Base-by-base conservation (phyloP, 2,113 vertebrate genomes). In the Protomyctophum bolini region DNA sequence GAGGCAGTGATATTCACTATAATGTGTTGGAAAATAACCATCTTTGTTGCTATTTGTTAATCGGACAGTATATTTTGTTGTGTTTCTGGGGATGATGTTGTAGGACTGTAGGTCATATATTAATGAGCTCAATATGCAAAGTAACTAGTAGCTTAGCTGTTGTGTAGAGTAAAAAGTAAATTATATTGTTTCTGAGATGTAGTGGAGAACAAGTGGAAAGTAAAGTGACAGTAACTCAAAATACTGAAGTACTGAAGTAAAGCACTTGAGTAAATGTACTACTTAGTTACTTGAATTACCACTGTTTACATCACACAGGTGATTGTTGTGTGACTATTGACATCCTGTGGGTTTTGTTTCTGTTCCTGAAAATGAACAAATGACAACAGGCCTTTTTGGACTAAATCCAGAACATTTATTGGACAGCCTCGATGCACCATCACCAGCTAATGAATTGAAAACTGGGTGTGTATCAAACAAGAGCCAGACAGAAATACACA, bases 321-420 rank as follows among this genome's bases (percentile, higher is more conserved):
- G 7, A 84, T 86, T 79, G 80, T 82, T 85, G 48, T 60, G 78
- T 61, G 46, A 15, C 45, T 11, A 21, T 21, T 21, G 21, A 21
- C 15, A 21, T 63, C 49, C 49, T 58, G 49, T 15, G 21, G n/a
- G 15, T 57, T 57, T 8, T 21, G 7, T 15, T 28, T 21, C 14
- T 7, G 14, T 12, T 10, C 2, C 51, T 12, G 51, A n/a, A n/a
- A 41, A 41, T 4, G 51, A 14, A 54, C 9, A 54, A 76, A 47
- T 49, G 50, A 62, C 9, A 79, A 50, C 9, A 10, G 69, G 47
- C 1, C 7, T 47, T 69, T 29, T 29, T n/a, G 2, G 57, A 41
- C 46, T 28, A 10, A 76, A 51, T 47, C 41, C 10, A 52, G 7
- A 73, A 76, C 64, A 65, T 48, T 41, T 12, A 58, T 45, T 4